These are phyloP conservation scores for Aphidoletes aphidimyza DNA, from an alignment of 2,888 invertebrate species.

Conservation along the genomic window DNA sequence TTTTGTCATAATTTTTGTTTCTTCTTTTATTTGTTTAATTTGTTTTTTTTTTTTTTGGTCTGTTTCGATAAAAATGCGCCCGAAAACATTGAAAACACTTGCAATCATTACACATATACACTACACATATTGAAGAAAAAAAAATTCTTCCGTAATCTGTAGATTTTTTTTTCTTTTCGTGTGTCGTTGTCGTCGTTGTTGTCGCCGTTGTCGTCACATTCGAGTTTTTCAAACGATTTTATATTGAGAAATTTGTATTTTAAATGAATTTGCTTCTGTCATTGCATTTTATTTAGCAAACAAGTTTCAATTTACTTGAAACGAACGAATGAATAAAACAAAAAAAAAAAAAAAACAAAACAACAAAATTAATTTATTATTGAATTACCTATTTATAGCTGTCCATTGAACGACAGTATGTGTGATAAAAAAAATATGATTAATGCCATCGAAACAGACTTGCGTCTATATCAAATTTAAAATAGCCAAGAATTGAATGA, in stretches of 20 bases:
- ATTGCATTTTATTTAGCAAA: neutral
- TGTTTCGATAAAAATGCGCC: no score
- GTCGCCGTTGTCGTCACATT: neutral
- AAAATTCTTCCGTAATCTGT: neutral
- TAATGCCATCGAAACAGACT: neutral
- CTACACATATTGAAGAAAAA: constrained; percentile 8
- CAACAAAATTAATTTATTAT: neutral
- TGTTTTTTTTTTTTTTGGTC: neutral
- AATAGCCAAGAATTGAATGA: no score
- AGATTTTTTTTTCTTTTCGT: neutral
- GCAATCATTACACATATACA: no score
- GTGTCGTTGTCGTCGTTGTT: neutral
- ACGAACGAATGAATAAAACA: no score
- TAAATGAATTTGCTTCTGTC: neutral
- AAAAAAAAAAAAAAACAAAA: no score
- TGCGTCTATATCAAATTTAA: neutral
- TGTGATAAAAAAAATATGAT: constrained; percentile 20
- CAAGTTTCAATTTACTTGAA: constrained; percentile 9
- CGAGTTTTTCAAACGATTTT: neutral
- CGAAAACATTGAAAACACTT: no score
- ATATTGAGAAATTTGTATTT: neutral
- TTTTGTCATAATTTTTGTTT: no score
- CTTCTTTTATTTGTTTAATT: neutral
- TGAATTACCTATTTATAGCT: constrained; percentile 27
- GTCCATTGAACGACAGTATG: neutral